Base-by-base conservation (phyloP, 2,113 vertebrate species). In the Apodemus speciosus region DNA sequence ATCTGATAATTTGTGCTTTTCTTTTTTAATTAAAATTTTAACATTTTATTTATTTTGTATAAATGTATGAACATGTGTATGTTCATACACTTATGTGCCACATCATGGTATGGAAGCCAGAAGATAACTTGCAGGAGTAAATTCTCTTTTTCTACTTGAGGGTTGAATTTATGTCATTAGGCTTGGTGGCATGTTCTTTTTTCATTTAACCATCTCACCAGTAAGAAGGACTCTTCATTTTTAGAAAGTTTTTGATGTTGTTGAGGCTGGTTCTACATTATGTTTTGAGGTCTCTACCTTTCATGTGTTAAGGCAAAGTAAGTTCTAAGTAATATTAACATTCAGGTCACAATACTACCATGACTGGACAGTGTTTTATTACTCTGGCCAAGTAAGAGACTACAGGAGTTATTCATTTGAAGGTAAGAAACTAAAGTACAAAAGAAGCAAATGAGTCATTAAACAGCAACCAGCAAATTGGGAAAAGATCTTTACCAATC, bases 341-440 rank as follows among this genome's bases (percentile, higher is more conserved):
- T 84, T 92, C 21, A 40, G 62, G 23, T 80, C 66, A 91, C 6
- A 60, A 71, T 27, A 43, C 30, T 20, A 84, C n/a, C 75, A 46
- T 91, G 30, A 56, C 20, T 51, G 8, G 46, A 77, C 6, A 49
- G 25, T 94, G 30, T 92, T 92, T 76, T 58, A 49, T 58, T 89
- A 83, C 20, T 21, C 20, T 71, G 38, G 30, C 53, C 32, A 89
- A 73, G 13, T 30, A 23, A 43, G 20, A 76, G 25, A 43, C 51
- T 84, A 72, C 40, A 9, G 49, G 75, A 85, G 6, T n/a, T 35
- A 66, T 49, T 87, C 53, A 68, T 86, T 80, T 89, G 38, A 80
- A 69, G 51, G 40, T 53, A 60, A 91, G 75, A 77, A 81, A n/a
- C 5, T 80, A 60, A 15, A 94, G 64, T 90, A 77, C 15, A 86